Conservation (phyloP, 2,797 vertebrate genomes). For the Cichlasoma orientale region DNA sequence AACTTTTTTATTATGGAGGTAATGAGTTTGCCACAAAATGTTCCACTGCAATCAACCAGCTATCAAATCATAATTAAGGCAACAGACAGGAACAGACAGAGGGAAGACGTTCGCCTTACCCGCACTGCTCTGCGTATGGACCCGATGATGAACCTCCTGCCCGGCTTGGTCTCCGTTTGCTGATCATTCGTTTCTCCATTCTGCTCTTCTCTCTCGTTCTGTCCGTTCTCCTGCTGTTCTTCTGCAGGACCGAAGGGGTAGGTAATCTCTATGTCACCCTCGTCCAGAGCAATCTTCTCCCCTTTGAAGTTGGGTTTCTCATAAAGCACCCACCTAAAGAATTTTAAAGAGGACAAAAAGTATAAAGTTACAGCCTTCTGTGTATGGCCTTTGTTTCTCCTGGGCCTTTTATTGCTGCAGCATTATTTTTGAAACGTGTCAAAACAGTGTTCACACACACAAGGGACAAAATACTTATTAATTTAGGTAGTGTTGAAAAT, state of each 20-base stretch:
- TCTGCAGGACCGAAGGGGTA: constrained; percentile 61
- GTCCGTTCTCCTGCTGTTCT: constrained; percentile 56
- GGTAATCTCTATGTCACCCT: constrained; percentile 88
- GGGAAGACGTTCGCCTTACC: constrained; percentile 74
- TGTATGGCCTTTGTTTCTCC: fast-evolving
- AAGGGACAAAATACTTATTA: background rate
- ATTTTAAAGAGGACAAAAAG: background rate
- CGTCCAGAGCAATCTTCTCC: constrained; percentile 87
- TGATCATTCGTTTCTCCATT: background rate
- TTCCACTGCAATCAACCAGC: background rate
- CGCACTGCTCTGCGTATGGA: constrained; percentile 88
- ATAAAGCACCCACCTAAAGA: constrained; percentile 90
- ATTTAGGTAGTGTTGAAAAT: background rate
- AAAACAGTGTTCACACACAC: background rate
- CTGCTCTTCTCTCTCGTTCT: background rate
- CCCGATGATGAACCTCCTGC: constrained; percentile 75
- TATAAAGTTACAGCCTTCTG: background rate
- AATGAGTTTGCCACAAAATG: background rate
- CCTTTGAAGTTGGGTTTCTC: constrained; percentile 92
- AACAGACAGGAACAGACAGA: background rate
- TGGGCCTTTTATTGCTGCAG: background rate
- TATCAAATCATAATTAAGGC: background rate
- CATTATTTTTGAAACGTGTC: background rate
- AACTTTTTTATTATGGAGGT: fast-evolving
- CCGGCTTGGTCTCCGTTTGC: constrained; percentile 53